Base-by-base conservation (phyloP, 2,797 vertebrate genomes). In the Parotocinclus haroldoi region DNA sequence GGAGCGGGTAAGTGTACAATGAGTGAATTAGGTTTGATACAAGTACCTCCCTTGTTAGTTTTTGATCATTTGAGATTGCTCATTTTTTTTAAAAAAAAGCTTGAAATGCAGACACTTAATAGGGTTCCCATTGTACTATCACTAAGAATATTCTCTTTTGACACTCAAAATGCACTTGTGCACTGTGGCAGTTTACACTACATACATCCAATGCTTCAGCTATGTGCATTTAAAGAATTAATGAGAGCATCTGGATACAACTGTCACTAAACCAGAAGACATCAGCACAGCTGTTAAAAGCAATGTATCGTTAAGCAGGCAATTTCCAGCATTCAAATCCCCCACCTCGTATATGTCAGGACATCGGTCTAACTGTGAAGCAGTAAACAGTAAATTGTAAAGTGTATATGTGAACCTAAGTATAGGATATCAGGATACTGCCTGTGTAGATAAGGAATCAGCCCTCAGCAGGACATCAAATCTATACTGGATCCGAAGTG, bases 391-490 rank as follows among this genome's bases (percentile, higher is more conserved):
- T 5, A 40, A 40, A 5, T 40, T 9, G 14, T 14, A 14, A 6
- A 16, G 8, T 50, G 14, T 14, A 50, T 50, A 50, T 14, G 48
- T 50, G n/a, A 16, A 16, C 48, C 48, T 50, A n/a, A 50, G 48
- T 4, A 14, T 16, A 7, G n/a, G 9, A 9, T n/a, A 50, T 50
- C 48, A 50, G 7, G n/a, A n/a, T 50, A n/a, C 48, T 50, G 48
- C 48, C 9, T 14, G 48, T 8, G 48, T 6, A 50, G n/a, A 7
- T 50, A 16, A 7, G 48, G 14, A 4, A 16, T n/a, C 12, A 46
- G 45, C 11, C 45, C 10, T 46, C 11, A 37, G 58, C 66, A 69
- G 56, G 69, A 68, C 71, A 74, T 60, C 63, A 44, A 51, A 58
- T 59, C 58, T 72, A 60, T 66, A 67, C 58, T 73, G 46, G 69